Percentiles rank a stretch among this genome's conserved stretches.
phyloP scores from a whole-genome alignment of 2,888 invertebrate genomes.

The Xestobium rufovillosum region DNA sequence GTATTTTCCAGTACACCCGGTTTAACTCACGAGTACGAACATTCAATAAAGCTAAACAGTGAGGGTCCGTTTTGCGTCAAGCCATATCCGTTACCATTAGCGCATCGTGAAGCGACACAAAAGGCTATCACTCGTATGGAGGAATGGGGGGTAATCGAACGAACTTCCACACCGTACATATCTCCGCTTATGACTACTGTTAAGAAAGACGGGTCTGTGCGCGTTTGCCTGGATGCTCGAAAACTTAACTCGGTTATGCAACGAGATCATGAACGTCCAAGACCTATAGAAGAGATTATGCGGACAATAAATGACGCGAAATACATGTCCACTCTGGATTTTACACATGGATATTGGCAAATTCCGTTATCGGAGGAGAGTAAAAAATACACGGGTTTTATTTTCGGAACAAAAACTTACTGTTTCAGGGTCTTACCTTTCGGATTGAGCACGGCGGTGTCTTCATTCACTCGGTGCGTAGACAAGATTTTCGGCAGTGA shows the following conservation, averaged over 20 bases:
- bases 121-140: conserved; percentile 7
- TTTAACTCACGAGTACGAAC: conserved; percentile 8
- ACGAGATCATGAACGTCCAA: conserved; percentile 15
- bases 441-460: conserved; percentile 18
- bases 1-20: conserved; percentile 12
- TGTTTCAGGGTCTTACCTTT: conserved; percentile 21
- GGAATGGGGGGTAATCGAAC: conserved; percentile 11
- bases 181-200: conserved; percentile 7
- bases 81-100: conserved; percentile 13
- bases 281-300: conserved; percentile 18
- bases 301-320: conserved; percentile 18
- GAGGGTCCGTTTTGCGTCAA: conserved; percentile 10
- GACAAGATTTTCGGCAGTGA: conserved; percentile 18
- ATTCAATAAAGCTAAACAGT: conserved; percentile 11
- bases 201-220: conserved; percentile 10
- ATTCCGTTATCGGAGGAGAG: conserved; percentile 19
- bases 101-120: conserved; percentile 11
- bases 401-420: conserved; percentile 20
- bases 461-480: conserved; percentile 18
- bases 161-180: conserved; percentile 10
- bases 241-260: conserved; percentile 13
- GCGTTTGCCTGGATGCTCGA: conserved; percentile 14
- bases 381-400: conserved; percentile 24
- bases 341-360: conserved; percentile 27
- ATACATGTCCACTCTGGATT: conserved; percentile 21